phyloP scores from a whole-genome alignment of 2,113 vertebrate genomes.

The Scomber colias region DNA sequence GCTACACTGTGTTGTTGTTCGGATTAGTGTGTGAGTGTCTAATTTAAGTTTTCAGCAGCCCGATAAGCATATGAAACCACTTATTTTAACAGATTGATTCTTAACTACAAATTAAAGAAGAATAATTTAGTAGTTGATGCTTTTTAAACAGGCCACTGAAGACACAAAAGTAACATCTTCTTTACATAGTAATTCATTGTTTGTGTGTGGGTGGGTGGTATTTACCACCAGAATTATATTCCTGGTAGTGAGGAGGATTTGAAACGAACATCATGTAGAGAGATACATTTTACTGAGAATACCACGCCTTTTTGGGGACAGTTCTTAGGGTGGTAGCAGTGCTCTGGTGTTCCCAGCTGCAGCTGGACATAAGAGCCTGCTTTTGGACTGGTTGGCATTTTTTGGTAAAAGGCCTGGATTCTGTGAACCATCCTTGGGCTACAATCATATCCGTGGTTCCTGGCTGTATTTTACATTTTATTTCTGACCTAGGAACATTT shows the following conservation, averaged over 20 bases:
- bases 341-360: background rate
- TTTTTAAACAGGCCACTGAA: background rate
- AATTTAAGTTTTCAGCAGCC: conserved; percentile 6
- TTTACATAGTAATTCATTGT: no score
- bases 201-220: no score
- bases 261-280: background rate
- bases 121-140: background rate
- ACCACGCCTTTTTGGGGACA: background rate
- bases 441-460: conserved; percentile 40
- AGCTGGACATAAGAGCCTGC: conserved; percentile 19
- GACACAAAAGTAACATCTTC: background rate
- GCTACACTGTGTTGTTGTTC: background rate
- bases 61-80: background rate
- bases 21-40: background rate
- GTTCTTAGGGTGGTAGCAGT: background rate
- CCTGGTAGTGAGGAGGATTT: background rate
- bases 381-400: conserved; percentile 26
- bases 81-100: background rate
- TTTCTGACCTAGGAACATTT: conserved; percentile 58
- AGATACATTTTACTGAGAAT: background rate
- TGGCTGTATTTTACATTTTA: conserved; percentile 40
- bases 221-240: background rate
- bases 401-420: conserved; percentile 13
- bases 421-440: conserved; percentile 32
- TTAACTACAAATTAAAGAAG: background rate